Conservation (phyloP, 2,113 vertebrate species). For the crab-eating macaque (Macaca fascicularis) region T2T-MFA8v1.1 NC_088392.1:6354501-6355000, state of each 20-base stretch:
- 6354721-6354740: neutral
- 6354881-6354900: neutral
- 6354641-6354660: neutral
- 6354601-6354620: neutral
- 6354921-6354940: neutral
- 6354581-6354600: neutral
- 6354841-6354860: neutral
- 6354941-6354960: neutral
- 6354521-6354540: neutral
- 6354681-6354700: neutral
- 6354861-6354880: neutral
- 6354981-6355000: neutral
- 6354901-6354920: neutral
- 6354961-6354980: neutral
- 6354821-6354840: neutral
- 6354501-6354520: neutral
- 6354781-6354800: neutral
- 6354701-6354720: neutral
- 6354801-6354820: neutral
- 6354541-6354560: neutral
- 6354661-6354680: neutral
- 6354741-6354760: neutral
- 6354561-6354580: neutral
- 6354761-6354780: neutral
- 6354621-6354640: neutral